Evolutionary conservation across 2,888 invertebrate genomes (phyloP).

Genomic region (Zygaena filipendulae): DNA sequence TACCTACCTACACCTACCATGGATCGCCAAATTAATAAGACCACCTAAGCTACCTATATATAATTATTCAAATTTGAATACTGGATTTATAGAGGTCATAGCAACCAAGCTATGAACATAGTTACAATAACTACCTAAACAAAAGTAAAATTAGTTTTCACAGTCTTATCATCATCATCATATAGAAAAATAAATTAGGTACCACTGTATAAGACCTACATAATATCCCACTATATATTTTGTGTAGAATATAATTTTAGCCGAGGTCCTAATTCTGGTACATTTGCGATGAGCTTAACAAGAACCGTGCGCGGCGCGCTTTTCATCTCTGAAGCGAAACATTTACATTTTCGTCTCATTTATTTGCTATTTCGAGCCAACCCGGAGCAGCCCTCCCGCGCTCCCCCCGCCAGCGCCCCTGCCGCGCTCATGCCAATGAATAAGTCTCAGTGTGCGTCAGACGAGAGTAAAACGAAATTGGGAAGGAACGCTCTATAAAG

Average conservation of each 20-base stretch:
- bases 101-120: no score
- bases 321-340: conserved; percentile 68
- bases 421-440: conserved; percentile 52
- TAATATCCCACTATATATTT: no score
- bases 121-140: no score
- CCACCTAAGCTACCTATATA: no score
- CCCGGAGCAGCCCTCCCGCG: conserved; percentile 28
- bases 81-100: no score
- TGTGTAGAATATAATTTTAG: conserved; percentile 61
- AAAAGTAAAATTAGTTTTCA: no score
- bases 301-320: conserved; percentile 58
- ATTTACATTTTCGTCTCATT: conserved; percentile 71
- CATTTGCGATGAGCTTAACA: conserved; percentile 66
- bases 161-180: no score
- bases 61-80: no score
- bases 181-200: no score
- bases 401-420: conserved; percentile 23
- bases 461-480: conserved; percentile 59
- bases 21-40: no score
- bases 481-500: conserved; percentile 67
- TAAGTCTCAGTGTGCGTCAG: conserved; percentile 62
- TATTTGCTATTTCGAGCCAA: conserved; percentile 67
- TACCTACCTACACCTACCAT: no score
- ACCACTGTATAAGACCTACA: no score
- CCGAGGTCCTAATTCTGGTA: conserved; percentile 62